Evolutionary conservation across 2,888 invertebrate species (phyloP), one percentile per base, ranked within the genome.

Genomic region (Nysson spinosus): DNA sequence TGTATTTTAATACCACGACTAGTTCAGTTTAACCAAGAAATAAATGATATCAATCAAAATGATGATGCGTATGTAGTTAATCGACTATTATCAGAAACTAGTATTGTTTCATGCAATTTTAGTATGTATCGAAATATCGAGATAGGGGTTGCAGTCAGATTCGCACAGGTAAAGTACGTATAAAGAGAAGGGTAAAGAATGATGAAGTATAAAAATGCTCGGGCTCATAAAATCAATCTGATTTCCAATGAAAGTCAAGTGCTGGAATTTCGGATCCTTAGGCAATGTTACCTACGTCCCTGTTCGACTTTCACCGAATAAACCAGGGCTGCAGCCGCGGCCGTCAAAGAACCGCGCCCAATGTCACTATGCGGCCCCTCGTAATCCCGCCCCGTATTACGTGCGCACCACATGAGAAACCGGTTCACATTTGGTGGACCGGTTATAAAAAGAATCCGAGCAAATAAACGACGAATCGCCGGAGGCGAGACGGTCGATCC

Each of bases 321-420:
- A 75, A 63, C 62, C 61, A 62, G 69, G 67, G 67, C 68, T 69
- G 70, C 65, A 55, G 58, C 50, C 68, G 58, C 69, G 77, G 69
- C 70, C 71, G 56, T 65, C 72, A 70, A 70, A 69, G 57, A 69
- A 75, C 76, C 76, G 71, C 77, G 77, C 78, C 78, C 78, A 79
- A 79, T 79, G 79, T 79, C 79, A 79, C 64, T 72, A 76, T 60
- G 63, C 43, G 66, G 74, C 52, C 57, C 51, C 70, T 58, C 61
- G 73, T 75, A 75, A 75, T 75, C 65, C 70, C 58, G 75, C 60
- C 66, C 68, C 35, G 65, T 68, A 72, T 75, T 77, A 75, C 72
- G 72, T 70, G 44, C 47, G 35, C 43, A 34, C 50, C 17, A 44
- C 22, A 57, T 32, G 49, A 40, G 50, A 67, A 67, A 75, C 72